Evolutionary conservation across 2,888 invertebrate species (phyloP), one percentile per base, ranked within the genome.

Genomic region (Neuroscelio doddi): DNA sequence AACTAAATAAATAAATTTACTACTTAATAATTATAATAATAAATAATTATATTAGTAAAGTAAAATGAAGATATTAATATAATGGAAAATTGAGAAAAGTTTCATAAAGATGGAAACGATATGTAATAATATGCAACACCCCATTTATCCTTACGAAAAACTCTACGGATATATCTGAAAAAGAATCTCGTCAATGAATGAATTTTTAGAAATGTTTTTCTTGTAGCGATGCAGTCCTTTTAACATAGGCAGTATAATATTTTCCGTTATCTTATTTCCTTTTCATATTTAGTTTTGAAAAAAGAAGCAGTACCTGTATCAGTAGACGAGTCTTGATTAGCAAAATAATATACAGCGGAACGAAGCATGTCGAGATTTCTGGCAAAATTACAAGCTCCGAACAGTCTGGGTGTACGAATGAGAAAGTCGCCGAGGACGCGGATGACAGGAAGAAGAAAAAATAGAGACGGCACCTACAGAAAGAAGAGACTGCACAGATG

Each of bases 401-500:
- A 30, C 38, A 44, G 44, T 49, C 44, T 45, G 50, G 50, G 21
- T 17, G 59, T 39, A 42, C 41, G 57, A 58, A 61, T 36, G 64
- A 52, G 62, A 64, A 55, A 50, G 50, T 49, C 49, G 39, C 32
- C 55, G 49, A 57, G 41, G 62, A 21, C 26, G 39, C 9, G 14
- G 55, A 52, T 15, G 49, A 45, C 55, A 34, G 57, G 39, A 58
- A 51, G 39, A 24, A 29, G 41, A 24, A 32, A 36, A 36, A 52
- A 49, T 42, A 34, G 49, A 57, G 30, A 42, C 16, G 55, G 52
- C 38, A 26, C 56, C 51, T 5, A 9, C 42, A 21, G 41, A 42
- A 57, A 46, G 50, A 55, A 41, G 64, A 42, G 36, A 59, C 17
- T 45, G 16, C 34, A 51, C 44, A 41, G 65, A 64, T 62, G 64